Conservation (phyloP, 2,113 vertebrate genomes). For the Eidolon helvum region DNA sequence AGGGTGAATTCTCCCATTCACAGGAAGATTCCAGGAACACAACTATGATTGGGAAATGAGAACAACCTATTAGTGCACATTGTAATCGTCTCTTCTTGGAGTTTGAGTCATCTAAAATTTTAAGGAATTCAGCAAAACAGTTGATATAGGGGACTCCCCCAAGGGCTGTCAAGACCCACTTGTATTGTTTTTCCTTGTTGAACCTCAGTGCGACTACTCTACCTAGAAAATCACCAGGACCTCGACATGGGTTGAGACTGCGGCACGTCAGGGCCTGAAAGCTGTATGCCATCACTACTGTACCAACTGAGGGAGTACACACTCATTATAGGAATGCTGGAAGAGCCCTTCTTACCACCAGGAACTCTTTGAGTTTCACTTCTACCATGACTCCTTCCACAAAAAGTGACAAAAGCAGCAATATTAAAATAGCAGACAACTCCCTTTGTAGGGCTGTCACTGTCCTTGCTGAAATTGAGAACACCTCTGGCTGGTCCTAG, state of each 20-base stretch:
- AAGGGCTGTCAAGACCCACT: not conserved
- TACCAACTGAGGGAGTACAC: not conserved
- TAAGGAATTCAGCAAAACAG: not conserved
- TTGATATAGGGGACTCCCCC: not conserved
- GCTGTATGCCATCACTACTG: rapidly evolving
- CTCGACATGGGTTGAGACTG: not conserved
- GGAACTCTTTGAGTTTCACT: not conserved
- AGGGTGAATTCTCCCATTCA: not conserved
- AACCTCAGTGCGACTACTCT: not conserved
- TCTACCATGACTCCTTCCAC: not conserved
- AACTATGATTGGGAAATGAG: not conserved
- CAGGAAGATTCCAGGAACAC: not conserved
- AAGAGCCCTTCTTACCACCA: not conserved
- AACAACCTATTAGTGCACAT: not conserved
- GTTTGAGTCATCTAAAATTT: not conserved
- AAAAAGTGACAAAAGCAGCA: not conserved
- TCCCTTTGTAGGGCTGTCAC: not conserved
- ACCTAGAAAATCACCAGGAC: not conserved
- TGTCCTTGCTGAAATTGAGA: not conserved
- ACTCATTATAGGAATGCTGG: not conserved
- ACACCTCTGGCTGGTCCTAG: too few species aligned
- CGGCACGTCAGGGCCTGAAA: not conserved
- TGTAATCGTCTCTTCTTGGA: not conserved
- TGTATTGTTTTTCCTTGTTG: not conserved
- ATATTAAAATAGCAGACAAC: not conserved